These are phyloP conservation scores for Trematocara unimaculatum DNA, from an alignment of 2,113 vertebrate species.

Conservation along the genomic window DNA sequence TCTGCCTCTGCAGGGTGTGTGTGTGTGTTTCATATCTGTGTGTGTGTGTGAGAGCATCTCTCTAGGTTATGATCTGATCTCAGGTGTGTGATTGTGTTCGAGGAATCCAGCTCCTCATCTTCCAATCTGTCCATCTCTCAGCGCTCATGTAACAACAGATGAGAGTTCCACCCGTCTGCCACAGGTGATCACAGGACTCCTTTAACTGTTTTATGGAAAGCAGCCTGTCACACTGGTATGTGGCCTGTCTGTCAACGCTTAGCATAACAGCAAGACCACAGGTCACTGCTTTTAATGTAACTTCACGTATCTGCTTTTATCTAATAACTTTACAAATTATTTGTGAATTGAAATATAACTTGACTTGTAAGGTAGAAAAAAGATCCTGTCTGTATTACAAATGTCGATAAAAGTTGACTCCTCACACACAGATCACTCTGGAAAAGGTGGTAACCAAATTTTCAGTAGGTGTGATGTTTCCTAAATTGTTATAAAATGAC, in stretches of 20 bases:
- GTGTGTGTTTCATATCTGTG: neutral
- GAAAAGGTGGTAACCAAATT: neutral
- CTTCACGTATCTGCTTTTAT: neutral
- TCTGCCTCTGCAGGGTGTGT: neutral
- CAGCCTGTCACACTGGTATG: constrained; percentile 48
- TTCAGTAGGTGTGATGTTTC: neutral
- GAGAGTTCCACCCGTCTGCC: constrained; percentile 17
- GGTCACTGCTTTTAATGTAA: neutral
- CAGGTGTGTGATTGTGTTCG: constrained; percentile 19
- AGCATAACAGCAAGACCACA: neutral
- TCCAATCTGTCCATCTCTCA: constrained; percentile 55
- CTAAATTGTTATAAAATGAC: neutral
- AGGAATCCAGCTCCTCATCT: constrained; percentile 42
- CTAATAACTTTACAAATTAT: neutral
- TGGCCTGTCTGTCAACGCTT: constrained; percentile 5
- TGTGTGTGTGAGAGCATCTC: neutral
- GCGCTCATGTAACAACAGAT: constrained; percentile 41
- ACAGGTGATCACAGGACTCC: constrained; percentile 47
- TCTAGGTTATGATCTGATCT: constrained; percentile 36
- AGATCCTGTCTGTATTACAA: neutral
- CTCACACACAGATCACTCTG: too few species aligned
- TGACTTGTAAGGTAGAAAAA: neutral
- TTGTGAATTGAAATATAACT: neutral
- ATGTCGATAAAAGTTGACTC: neutral
- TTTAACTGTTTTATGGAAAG: constrained; percentile 15